Evolutionary conservation across 2,113 vertebrate species (phyloP), one percentile per base, ranked within the genome.

Genomic region (Phycodurus eques): DNA sequence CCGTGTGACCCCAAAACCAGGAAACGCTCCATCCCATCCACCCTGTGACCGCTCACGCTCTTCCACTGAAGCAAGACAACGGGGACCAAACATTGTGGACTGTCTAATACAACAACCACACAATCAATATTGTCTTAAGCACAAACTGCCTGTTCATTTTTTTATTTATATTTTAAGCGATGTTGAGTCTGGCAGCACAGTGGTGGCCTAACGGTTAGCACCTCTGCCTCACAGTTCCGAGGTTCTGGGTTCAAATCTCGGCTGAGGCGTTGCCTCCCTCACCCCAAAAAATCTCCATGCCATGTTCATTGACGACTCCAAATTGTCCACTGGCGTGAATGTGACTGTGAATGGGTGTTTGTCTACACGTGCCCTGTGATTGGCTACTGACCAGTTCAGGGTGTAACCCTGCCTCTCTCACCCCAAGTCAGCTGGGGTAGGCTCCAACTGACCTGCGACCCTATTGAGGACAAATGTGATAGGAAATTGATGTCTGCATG

Each of bases 1-100:
- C 96, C 0, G 88, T 98, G 67, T 98, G 95, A 91, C 33, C 6
- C 33, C 20, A 12, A 56, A 54, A 13, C 33, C 27, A 44, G 14
- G 15, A 47, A 49, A 44, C 19, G 8, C 51, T 53, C n/a, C n/a
- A n/a, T n/a, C n/a, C 19, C 51, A 53, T n/a, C 19, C 5, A 12
- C 19, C 47, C 47, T 49, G 47, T 0, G 47, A 49, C 47, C 47
- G 11, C 27, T 33, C 27, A 51, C 57, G 64, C 61, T 76, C 49
- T 51, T 75, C 59, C 74, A 39, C 74, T 70, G 56, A 53, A 70
- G 74, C 44, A 75, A 81, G 1, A 78, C 27, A 27, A 27, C 27
- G 75, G 19, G 51, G 62, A 56, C 44, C 61, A 67, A 43, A 66
- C 63, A 66, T 14, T 27, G 2, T 27, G 5, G n/a, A 61, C 56